phyloP scores from a whole-genome alignment of 1,140 invertebrate species.

The Sweltsa coloradensis region DNA sequence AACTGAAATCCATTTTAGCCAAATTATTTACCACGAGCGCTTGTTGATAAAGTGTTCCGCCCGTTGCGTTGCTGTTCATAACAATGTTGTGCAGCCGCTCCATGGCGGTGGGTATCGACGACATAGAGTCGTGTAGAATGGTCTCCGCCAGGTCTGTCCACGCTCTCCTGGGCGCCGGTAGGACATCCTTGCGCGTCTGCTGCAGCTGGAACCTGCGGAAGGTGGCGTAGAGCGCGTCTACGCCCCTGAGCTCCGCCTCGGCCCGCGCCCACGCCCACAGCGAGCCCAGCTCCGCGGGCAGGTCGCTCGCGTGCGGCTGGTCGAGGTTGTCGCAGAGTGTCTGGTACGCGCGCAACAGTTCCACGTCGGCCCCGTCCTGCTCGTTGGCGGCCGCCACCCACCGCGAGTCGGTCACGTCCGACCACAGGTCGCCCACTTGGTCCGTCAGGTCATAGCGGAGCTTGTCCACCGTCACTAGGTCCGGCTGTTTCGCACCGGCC shows the following conservation, averaged over 20 bases:
- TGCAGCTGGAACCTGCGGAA: slow-evolving; percentile 42
- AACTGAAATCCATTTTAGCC: too few relatives aligned
- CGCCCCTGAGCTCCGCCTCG: slow-evolving; percentile 34
- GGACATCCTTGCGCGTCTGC: slow-evolving; percentile 27
- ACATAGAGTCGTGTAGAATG: slow-evolving; percentile 37
- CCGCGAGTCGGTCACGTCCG: slow-evolving; percentile 28
- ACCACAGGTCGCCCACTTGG: slow-evolving; percentile 35
- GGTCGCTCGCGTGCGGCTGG: slow-evolving; percentile 18
- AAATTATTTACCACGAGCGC: slow-evolving; percentile 50
- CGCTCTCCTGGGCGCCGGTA: slow-evolving; percentile 34
- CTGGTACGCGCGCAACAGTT: slow-evolving; percentile 40
- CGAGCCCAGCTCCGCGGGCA: slow-evolving; percentile 29
- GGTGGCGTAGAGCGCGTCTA: slow-evolving; percentile 43
- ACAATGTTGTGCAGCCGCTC: slow-evolving; percentile 37
- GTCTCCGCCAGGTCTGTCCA: slow-evolving; percentile 47
- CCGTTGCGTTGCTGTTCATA: slow-evolving; percentile 22
- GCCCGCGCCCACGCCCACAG: slow-evolving; percentile 42
- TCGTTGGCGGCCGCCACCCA: slow-evolving; percentile 29
- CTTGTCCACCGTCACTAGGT: slow-evolving; percentile 26
- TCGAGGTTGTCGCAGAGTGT: slow-evolving; percentile 36
- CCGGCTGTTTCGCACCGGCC: too few relatives aligned
- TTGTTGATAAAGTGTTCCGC: slow-evolving; percentile 43
- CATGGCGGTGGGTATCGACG: slow-evolving; percentile 23
- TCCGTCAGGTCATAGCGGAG: slow-evolving; percentile 39
- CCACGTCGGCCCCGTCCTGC: slow-evolving; percentile 30